These are phyloP conservation scores for Microcebus griseorufus DNA, from an alignment of 2,113 vertebrate genomes.

Conservation along the genomic window DNA sequence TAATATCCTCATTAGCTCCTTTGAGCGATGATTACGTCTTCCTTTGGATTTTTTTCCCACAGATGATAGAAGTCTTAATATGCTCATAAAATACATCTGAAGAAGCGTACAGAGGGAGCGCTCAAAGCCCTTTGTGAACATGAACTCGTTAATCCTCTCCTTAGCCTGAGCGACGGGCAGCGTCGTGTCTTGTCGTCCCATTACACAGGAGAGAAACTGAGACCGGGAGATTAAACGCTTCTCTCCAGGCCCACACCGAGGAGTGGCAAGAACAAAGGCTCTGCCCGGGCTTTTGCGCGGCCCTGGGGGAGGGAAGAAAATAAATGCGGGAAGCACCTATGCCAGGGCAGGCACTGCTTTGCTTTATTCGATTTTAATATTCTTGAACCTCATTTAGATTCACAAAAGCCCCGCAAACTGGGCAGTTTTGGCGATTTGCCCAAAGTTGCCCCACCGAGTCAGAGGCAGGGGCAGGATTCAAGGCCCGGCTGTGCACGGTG, in stretches of 20 bases:
- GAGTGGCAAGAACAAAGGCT: background rate
- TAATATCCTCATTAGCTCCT: conserved; percentile 68
- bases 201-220: conserved; percentile 51
- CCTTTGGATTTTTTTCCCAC: conserved; percentile 60
- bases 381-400: background rate
- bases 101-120: conserved; percentile 48
- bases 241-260: background rate
- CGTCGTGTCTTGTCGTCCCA: conserved; percentile 6
- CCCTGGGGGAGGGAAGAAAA: background rate
- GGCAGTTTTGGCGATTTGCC: too few relatives aligned
- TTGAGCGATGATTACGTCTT: conserved; percentile 56
- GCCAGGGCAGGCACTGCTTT: background rate
- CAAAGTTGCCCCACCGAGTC: background rate
- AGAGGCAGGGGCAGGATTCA: background rate
- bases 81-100: conserved; percentile 67
- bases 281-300: background rate
- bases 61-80: conserved; percentile 70
- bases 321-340: background rate
- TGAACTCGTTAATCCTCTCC: conserved; percentile 43
- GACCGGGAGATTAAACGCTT: background rate
- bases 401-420: background rate
- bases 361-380: fast-evolving
- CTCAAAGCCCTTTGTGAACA: conserved; percentile 61
- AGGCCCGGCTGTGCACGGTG: background rate
- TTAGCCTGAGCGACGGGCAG: background rate